Evolutionary conservation across 2,888 invertebrate species (phyloP).

Genomic region (Listrodromus nycthemerus): DNA sequence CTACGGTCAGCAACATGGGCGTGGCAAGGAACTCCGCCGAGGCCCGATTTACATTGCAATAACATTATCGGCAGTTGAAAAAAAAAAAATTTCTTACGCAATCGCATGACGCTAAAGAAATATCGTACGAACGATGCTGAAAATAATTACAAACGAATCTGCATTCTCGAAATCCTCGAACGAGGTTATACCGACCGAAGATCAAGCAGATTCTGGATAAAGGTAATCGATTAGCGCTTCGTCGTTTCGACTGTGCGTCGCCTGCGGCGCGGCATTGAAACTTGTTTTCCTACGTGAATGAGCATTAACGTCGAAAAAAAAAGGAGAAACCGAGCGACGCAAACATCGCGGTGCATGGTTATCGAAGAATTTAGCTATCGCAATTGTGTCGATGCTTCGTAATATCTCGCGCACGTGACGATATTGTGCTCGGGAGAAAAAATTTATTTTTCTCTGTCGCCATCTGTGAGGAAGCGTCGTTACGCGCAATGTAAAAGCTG

Average conservation of each 20-base stretch:
- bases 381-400: background rate
- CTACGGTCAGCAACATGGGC: background rate
- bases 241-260: background rate
- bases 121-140: background rate
- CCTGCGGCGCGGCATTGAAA: background rate
- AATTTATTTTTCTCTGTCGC: background rate
- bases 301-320: background rate
- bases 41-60: background rate
- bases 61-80: background rate
- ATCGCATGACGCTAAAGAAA: background rate
- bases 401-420: background rate
- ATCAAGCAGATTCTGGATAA: background rate
- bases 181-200: background rate
- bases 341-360: background rate
- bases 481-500: conserved; percentile 13
- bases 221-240: background rate
- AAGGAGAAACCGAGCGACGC: background rate
- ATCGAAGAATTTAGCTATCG: conserved; percentile 7
- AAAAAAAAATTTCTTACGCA: background rate
- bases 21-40: background rate
- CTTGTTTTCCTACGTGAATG: background rate
- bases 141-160: background rate
- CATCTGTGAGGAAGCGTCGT: background rate
- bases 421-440: background rate
- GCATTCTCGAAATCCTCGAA: background rate